Evolutionary conservation across 2,888 invertebrate genomes (phyloP).

Genomic region (Hipparchia sbordonii): DNA sequence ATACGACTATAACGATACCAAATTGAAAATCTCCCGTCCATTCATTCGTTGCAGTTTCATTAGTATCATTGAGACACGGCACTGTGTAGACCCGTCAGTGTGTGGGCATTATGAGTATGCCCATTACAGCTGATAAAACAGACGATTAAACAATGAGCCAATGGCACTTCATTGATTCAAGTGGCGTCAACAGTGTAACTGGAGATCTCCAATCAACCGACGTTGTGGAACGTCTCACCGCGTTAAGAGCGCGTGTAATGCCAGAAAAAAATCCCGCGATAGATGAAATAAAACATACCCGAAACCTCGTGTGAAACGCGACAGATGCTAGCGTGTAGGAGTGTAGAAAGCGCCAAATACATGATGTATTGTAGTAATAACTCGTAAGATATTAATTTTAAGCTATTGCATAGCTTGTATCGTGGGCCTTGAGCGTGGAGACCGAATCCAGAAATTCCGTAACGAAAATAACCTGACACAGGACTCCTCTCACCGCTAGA

Average conservation of each 20-base stretch:
- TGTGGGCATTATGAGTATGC: conserved; percentile 43
- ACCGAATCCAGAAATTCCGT: too few species aligned
- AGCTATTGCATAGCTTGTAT: too few species aligned
- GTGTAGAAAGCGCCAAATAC: too few species aligned
- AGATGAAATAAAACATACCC: too few species aligned
- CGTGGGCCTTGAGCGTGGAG: too few species aligned
- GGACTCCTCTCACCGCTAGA: too few species aligned
- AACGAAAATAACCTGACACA: too few species aligned
- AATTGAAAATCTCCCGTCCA: conserved; percentile 17
- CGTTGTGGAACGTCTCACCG: background rate
- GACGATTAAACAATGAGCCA: conserved; percentile 77
- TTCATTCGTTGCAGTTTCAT: background rate
- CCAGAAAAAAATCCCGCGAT: too few species aligned
- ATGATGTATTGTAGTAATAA: too few species aligned
- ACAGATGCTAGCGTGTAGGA: too few species aligned
- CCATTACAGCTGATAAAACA: conserved; percentile 78
- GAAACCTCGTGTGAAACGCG: too few species aligned
- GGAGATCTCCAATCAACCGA: conserved; percentile 62
- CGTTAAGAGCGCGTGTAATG: background rate
- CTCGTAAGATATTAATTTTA: too few species aligned
- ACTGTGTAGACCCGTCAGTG: conserved; percentile 15
- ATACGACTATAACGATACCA: conserved; percentile 7
- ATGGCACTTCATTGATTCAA: conserved; percentile 77
- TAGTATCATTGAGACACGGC: conserved; percentile 6
- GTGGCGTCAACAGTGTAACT: conserved; percentile 70